Percentiles rank a stretch among this genome's conserved stretches.
Evolutionary conservation across 2,797 vertebrate species (phyloP).

Genomic region (Pogonophryne albipinna): DNA sequence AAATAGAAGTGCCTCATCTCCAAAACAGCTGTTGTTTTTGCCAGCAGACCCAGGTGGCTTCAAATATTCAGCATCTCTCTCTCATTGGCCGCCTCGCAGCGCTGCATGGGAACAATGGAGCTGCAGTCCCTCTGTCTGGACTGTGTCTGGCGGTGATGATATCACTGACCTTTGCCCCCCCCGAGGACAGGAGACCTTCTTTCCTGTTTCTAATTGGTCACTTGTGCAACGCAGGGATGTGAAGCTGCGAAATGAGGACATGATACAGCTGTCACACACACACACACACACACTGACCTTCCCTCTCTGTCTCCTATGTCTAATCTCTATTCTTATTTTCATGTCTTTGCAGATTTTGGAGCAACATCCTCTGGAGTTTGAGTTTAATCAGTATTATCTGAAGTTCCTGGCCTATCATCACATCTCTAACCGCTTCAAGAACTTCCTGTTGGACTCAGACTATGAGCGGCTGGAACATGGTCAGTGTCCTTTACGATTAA

Average conservation of each 20-base stretch:
- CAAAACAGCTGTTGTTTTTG: constrained; percentile 96
- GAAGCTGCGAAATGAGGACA: constrained; percentile 45
- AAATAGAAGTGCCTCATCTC: constrained; percentile 95
- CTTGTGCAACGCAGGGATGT: constrained; percentile 46
- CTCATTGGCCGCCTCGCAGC: constrained; percentile 61
- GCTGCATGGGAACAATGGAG: constrained; percentile 72
- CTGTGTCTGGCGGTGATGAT: constrained; percentile 73
- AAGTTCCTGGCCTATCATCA: constrained; percentile 99
- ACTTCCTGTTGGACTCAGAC: constrained; percentile 98
- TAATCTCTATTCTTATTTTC: constrained; percentile 49
- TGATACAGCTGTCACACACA: constrained; percentile 34
- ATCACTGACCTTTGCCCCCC: constrained; percentile 70
- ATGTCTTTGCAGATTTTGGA: constrained; percentile 89
- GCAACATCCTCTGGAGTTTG: constrained; percentile 97
- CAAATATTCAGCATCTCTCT: constrained; percentile 69
- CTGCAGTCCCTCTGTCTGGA: constrained; percentile 53
- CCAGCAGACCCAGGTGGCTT: constrained; percentile 95
- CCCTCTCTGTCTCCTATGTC: constrained; percentile 7
- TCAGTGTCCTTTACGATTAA: constrained; percentile 78
- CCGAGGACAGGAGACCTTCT: constrained; percentile 70
- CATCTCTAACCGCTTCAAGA: constrained; percentile 98
- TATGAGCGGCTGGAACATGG: constrained; percentile 98
- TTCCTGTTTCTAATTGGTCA: constrained; percentile 71
- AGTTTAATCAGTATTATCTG: constrained; percentile 99
- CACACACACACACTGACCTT: constrained; percentile 35